These are phyloP conservation scores for Oscheius myriophilus DNA, from an alignment of 2,888 invertebrate genomes.

Conservation along the genomic window DNA sequence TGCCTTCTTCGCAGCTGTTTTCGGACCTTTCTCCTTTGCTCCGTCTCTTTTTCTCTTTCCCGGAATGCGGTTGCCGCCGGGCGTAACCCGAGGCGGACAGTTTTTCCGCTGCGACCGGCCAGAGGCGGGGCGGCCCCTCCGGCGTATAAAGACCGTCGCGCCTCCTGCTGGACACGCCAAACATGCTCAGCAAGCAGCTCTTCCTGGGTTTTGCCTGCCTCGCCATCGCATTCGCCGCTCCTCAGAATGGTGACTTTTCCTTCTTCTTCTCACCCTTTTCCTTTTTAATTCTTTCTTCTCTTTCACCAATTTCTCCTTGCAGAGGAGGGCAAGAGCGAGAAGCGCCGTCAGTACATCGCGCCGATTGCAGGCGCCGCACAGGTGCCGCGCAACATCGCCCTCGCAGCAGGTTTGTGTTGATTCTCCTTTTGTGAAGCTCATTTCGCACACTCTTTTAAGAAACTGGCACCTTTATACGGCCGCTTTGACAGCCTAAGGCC, in stretches of 20 bases:
- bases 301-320: constrained; percentile 2
- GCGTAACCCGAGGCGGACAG: constrained; percentile 30
- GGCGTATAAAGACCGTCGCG: constrained; percentile 12
- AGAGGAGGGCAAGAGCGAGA: constrained; percentile 53
- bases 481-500: no score
- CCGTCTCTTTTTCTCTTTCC: constrained; percentile 1
- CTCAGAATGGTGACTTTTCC: constrained; percentile 38
- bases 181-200: constrained; percentile 33
- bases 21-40: constrained; percentile 17
- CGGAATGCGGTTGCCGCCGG: constrained; percentile 27
- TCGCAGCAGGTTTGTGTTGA: constrained; percentile 20
- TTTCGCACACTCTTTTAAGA: background rate
- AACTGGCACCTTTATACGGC: background rate
- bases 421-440: background rate
- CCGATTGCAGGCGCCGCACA: constrained; percentile 53
- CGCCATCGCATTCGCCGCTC: constrained; percentile 46
- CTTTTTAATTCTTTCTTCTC: background rate
- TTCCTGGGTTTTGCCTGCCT: constrained; percentile 36
- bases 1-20: no score
- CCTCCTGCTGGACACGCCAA: constrained; percentile 23
- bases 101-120: constrained; percentile 27
- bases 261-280: constrained; percentile 2
- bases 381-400: constrained; percentile 40
- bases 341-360: constrained; percentile 64
- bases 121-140: constrained; percentile 14